These are phyloP conservation scores for Sycobia sp. DNA, from an alignment of 1,140 invertebrate species.

Conservation along the genomic window DNA sequence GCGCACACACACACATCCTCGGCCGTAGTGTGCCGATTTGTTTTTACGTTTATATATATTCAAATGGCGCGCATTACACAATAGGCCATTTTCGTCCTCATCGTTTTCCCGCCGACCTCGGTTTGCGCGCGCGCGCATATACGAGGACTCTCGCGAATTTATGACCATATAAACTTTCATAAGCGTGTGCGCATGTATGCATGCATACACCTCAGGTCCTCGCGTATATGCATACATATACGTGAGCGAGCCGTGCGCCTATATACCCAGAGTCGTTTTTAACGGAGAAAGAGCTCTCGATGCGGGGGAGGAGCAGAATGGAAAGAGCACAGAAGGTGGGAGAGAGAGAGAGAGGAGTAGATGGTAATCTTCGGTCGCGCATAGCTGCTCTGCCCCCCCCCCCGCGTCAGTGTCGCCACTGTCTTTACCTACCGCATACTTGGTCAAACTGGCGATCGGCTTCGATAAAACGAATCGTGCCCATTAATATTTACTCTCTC, in stretches of 20 bases:
- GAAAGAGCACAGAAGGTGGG: no score
- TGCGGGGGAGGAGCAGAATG: no score
- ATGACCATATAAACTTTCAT: slow-evolving; percentile 27
- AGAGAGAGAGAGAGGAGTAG: no score
- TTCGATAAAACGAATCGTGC: slow-evolving; percentile 34
- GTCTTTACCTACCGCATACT: slow-evolving; percentile 32
- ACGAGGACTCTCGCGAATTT: slow-evolving; percentile 18
- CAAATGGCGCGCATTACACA: slow-evolving; percentile 18
- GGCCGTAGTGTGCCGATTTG: slow-evolving; percentile 10
- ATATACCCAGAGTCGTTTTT: no score
- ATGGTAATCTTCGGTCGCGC: slow-evolving; percentile 19
- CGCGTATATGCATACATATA: no score
- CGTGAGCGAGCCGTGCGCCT: no score
- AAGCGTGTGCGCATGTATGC: background rate
- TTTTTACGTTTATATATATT: slow-evolving; percentile 30
- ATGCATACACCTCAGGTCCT: background rate
- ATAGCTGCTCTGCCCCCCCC: no score
- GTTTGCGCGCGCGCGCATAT: no score
- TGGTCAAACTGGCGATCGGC: slow-evolving; percentile 19
- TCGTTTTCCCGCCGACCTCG: slow-evolving; percentile 16
- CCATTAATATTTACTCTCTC: slow-evolving; percentile 34
- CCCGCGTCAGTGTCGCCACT: no score
- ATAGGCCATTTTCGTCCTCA: slow-evolving; percentile 25
- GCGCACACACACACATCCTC: no score
- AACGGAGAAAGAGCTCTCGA: no score